Percentiles rank a stretch among this genome's conserved stretches.
Conservation (phyloP, 2,797 vertebrate genomes). For the Microchirus variegatus region DNA sequence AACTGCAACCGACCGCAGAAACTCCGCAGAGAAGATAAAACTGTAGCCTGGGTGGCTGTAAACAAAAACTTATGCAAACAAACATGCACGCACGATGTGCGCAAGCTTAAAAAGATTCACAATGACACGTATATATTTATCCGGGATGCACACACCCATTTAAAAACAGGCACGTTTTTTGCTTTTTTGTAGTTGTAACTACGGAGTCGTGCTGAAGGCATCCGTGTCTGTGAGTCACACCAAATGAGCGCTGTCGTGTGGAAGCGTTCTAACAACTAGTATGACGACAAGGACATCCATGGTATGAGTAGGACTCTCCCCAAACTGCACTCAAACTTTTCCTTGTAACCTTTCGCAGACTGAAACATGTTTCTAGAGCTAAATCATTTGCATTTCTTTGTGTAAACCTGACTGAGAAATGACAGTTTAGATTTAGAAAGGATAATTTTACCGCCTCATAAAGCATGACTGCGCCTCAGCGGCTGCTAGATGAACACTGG, state of each 20-base stretch:
- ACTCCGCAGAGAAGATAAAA: slow-evolving; percentile 25
- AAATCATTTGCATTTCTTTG: no score
- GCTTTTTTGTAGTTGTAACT: no score
- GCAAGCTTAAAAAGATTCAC: neutral
- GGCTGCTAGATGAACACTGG: slow-evolving; percentile 16
- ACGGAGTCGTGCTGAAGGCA: no score
- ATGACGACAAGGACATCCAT: slow-evolving; percentile 9
- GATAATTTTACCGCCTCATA: neutral
- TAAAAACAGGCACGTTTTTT: no score
- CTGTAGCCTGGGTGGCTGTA: slow-evolving; percentile 22
- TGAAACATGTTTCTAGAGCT: no score
- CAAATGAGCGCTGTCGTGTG: no score
- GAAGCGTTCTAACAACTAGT: slow-evolving; percentile 7
- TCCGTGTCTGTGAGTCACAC: no score
- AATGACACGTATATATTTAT: slow-evolving; percentile 5
- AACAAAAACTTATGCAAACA: slow-evolving; percentile 25
- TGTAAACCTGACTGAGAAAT: no score
- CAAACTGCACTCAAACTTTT: slow-evolving; percentile 24
- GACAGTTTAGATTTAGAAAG: no score
- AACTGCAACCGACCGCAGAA: slow-evolving; percentile 12
- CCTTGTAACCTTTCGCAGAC: neutral
- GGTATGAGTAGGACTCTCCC: no score
- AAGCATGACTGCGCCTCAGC: slow-evolving; percentile 9
- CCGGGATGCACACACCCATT: neutral
- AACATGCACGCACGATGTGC: slow-evolving; percentile 4